Base-by-base conservation (phyloP, 2,113 vertebrate genomes). In the Tretioscincus oriximinensis region DNA sequence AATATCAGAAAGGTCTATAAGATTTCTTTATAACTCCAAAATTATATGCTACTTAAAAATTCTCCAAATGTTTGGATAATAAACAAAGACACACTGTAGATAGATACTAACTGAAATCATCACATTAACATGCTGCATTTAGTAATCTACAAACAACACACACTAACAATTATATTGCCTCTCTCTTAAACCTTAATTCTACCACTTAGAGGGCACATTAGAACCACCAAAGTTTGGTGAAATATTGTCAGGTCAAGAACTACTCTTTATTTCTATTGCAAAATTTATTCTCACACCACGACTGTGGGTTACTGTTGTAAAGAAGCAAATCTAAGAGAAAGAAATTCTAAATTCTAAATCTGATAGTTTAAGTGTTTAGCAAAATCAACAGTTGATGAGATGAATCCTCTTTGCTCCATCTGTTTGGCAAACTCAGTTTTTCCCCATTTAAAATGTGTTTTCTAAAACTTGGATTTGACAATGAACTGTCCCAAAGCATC, bases 381-480 rank as follows among this genome's bases (percentile, higher is more conserved):
- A 85, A 89, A 92, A 18, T 66, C 81, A 86, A 75, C 90, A 88
- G 69, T 87, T 89, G 85, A 82, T 85, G 76, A 83, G 58, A 90
- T 77, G 77, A 89, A 92, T 79, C 86, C 81, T 78, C 84, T 83
- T 63, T 74, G 49, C 81, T 82, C 88, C 86, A 89, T 92, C 89
- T 92, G 91, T 83, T 89, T 83, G 78, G 82, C 28, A 85, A 88
- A 85, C 81, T 9, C 1, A 2, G 24, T 24, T 7, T 75, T 77
- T 35, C 45, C 58, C 86, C 69, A 63, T 67, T 80, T 88, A 90
- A 31, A 49, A 88, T 68, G 0, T 0, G 26, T 54, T 87, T 85
- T 64, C 81, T 80, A 74, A 72, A 60, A 74, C 80, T 10, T 31
- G 21, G 14, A 12, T 29, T 6, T 67, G 28, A 60, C 79, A 85